Base-by-base conservation (phyloP, 2,113 vertebrate species). In the Rhea americana region DNA sequence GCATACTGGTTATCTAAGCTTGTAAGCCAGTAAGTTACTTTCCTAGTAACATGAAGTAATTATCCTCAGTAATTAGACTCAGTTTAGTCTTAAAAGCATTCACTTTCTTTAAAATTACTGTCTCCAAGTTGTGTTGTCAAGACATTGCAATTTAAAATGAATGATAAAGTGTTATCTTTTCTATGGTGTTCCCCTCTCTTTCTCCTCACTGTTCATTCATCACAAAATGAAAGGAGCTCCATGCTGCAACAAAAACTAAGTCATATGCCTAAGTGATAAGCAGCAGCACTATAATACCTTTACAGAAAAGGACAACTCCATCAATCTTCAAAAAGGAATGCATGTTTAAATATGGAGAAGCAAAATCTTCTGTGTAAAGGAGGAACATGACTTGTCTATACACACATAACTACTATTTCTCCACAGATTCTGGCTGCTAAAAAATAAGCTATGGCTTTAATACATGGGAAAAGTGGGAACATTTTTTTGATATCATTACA, bases 21-120 rank as follows among this genome's bases (percentile, higher is more conserved):
- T 37, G 22, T 70, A 77, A 87, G 18, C 32, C 32, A 61, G 12
- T 43, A 77, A 89, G 39, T 84, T 43, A 63, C 58, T 90, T 89
- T 82, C 80, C 59, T 41, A 66, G 67, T 32, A 91, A 85, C 53
- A 74, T 24, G 74, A 10, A 79, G 63, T 67, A 91, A 90, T 91
- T 83, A 86, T 39, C 24, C 35, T 28, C 37, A 81, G 50, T 71
- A 90, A 90, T 77, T 47, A 80, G 37, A 76, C 59, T 73, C 58
- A 50, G 37, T 77, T 87, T 96, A 70, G 78, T 72, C 75, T 82
- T 89, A 91, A 76, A 91, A 87, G 53, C 66, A 93, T 94, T 82
- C 85, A 73, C 43, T 93, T 62, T 90, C 74, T 71, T 32, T 55
- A 61, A 91, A 93, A 94, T 90, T 89, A 90, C 85, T 94, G 59